Conservation (phyloP, 2,797 vertebrate species). For the Serranus cabrilla region DNA sequence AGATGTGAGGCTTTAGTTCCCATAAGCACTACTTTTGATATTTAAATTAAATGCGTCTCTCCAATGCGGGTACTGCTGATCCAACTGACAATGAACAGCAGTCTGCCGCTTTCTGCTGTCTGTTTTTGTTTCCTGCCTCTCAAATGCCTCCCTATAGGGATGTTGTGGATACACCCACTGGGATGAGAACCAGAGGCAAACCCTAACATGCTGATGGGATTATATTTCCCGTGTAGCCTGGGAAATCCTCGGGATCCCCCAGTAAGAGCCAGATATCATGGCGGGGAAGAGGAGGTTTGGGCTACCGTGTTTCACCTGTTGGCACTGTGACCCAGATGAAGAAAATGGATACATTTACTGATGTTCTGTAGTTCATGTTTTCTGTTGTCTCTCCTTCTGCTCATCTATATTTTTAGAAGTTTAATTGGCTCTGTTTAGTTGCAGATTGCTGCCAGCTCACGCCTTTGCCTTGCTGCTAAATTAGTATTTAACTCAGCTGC, state of each 20-base stretch:
- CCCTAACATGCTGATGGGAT: neutral
- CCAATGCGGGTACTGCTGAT: neutral
- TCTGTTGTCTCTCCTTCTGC: neutral
- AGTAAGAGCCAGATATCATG: neutral
- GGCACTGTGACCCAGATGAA: neutral
- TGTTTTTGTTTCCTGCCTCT: neutral
- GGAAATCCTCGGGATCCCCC: neutral
- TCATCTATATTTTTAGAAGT: slow-evolving; percentile 23
- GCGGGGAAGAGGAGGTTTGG: neutral
- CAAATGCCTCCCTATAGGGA: neutral
- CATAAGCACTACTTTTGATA: neutral
- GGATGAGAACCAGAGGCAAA: slow-evolving; percentile 11
- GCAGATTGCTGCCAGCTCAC: slow-evolving; percentile 12
- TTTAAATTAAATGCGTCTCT: neutral
- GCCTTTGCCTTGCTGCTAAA: slow-evolving; percentile 19
- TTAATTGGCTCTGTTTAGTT: slow-evolving; percentile 34
- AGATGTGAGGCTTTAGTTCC: slow-evolving; percentile 10
- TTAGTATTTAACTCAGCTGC: slow-evolving; percentile 28
- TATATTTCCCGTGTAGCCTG: neutral
- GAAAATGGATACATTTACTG: neutral
- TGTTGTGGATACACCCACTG: neutral
- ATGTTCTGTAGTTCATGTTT: slow-evolving; percentile 4
- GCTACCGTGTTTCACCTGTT: neutral
- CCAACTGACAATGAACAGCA: neutral
- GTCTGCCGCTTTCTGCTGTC: neutral